Evolutionary conservation across 1,140 invertebrate genomes (phyloP), one percentile per base, ranked within the genome.

Genomic region (Bombus breviceps): DNA sequence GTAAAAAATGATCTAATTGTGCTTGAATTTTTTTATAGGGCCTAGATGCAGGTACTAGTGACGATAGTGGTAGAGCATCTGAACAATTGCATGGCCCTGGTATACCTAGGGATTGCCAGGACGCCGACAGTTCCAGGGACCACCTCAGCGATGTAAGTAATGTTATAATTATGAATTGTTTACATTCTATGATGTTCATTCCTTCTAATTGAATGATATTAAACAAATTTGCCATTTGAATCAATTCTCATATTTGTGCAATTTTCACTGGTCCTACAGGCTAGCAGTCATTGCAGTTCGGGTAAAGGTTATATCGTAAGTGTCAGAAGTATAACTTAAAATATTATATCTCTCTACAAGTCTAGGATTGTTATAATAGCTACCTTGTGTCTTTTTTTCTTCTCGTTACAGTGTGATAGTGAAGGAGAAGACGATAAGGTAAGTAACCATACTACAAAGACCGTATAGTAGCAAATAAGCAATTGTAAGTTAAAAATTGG

Each of bases 231-330:
- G 47, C 18, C 22, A 57, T 22, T 47, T 9, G 22, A 62, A 37
- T 37, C 22, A 22, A 32, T 84, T 62, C 59, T 53, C 28, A 78
- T 62, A 0, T 10, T 71, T 78, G 34, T 43, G 77, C 10, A 77
- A 28, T 78, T 83, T 34, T 12, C 62, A 39, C 9, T 92, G 89
- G 73, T 94, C 95, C 96, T 96, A 95, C 96, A 97, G 97, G 97
- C 97, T 95, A 97, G 97, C 96, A 97, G 97, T 96, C 96, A 97
- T 96, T 97, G 97, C 96, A 97, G 97, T 96, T 97, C 97, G 96
- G 97, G 97, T 96, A 97, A 97, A 97, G 97, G 97, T 97, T 97
- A 97, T 97, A 97, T 97, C 97, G 97, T 97, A 96, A 97, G 97
- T 97, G 96, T 95, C 76, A 95, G 92, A 87, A 86, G 53, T 79